These are phyloP conservation scores for Trichomycterus rosablanca DNA, from an alignment of 2,113 vertebrate species.

Conservation along the genomic window DNA sequence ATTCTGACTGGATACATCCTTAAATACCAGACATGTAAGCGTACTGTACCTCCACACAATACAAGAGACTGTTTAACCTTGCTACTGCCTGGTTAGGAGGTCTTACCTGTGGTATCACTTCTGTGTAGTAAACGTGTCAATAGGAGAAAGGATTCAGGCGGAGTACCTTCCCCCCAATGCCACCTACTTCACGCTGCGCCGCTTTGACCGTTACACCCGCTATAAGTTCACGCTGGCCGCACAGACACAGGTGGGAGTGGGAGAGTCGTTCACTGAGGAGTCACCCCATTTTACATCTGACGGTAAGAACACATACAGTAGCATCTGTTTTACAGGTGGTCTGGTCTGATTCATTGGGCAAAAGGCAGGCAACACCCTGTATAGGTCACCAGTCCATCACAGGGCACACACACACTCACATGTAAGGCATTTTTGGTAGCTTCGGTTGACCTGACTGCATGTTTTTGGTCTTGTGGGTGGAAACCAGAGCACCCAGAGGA, in stretches of 20 bases:
- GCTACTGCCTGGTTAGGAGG: too few species aligned
- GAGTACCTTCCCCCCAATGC: conserved; percentile 83
- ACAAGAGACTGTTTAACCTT: too few species aligned
- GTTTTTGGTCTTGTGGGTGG: too few species aligned
- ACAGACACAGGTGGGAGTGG: conserved; percentile 77
- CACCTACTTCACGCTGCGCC: conserved; percentile 81
- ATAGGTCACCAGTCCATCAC: too few species aligned
- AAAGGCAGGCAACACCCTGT: too few species aligned
- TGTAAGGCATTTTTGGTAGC: too few species aligned
- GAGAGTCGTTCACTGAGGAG: conserved; percentile 78
- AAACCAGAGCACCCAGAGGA: too few species aligned
- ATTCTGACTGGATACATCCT: conserved; percentile 86
- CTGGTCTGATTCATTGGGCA: too few species aligned
- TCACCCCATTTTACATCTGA: conserved; percentile 83
- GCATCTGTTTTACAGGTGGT: background rate
- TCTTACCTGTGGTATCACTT: conserved; percentile 27
- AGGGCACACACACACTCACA: too few species aligned
- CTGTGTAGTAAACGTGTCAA: conserved; percentile 81
- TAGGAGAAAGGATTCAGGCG: conserved; percentile 65
- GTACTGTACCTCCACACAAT: background rate
- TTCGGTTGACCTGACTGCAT: too few species aligned
- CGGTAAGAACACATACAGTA: conserved; percentile 64
- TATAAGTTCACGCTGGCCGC: conserved; percentile 85
- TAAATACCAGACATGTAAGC: conserved; percentile 81
- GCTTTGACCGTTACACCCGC: conserved; percentile 85